phyloP scores from a whole-genome alignment of 2,113 vertebrate genomes.

The Picathartes gymnocephalus region DNA sequence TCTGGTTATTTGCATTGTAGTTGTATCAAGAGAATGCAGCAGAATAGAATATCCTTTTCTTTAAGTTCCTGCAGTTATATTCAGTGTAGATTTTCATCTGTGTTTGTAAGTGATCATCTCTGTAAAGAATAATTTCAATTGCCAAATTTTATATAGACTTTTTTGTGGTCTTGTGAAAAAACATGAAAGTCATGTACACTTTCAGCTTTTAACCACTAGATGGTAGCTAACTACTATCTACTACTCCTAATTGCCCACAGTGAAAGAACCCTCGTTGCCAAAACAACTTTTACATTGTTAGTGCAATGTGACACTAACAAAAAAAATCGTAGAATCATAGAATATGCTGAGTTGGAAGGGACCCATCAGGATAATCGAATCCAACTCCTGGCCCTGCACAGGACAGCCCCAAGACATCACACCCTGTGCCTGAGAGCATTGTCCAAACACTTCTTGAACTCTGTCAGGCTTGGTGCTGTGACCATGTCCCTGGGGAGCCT shows the following conservation, averaged over 20 bases:
- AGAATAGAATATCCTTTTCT: background rate
- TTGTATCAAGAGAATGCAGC: background rate
- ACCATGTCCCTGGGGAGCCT: background rate
- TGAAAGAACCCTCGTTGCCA: rapidly evolving
- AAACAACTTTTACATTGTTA: background rate
- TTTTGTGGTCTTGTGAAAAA: background rate
- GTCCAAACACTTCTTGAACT: background rate
- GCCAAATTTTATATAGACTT: background rate
- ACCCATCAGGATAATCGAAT: background rate
- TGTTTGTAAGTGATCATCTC: background rate
- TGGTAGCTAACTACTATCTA: slow-evolving; percentile 48
- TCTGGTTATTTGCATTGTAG: background rate
- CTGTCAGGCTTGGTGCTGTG: background rate
- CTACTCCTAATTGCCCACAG: background rate
- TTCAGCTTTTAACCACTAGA: slow-evolving; percentile 38
- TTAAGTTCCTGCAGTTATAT: background rate
- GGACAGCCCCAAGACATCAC: background rate
- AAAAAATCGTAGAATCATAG: background rate
- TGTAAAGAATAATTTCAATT: background rate
- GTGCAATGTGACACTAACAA: background rate
- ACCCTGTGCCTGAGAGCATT: rapidly evolving
- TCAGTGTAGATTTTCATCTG: background rate
- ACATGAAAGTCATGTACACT: background rate
- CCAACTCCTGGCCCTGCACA: background rate
- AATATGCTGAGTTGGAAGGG: background rate